phyloP scores from a whole-genome alignment of 2,888 invertebrate species.

The Dolichopus griseipennis region DNA sequence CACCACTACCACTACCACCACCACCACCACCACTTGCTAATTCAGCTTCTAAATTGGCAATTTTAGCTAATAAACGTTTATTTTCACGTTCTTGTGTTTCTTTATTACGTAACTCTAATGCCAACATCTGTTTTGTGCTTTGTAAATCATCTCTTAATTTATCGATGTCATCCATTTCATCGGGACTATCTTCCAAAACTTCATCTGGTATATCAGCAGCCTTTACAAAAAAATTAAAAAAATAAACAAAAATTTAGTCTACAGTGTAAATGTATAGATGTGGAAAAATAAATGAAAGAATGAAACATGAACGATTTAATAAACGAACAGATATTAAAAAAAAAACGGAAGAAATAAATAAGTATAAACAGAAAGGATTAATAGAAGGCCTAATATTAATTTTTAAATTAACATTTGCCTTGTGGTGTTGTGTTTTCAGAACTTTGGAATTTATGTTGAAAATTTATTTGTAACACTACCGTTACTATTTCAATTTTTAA shows the following conservation, averaged over 20 bases:
- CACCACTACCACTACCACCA: not conserved
- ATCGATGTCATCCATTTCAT: constrained; percentile 87
- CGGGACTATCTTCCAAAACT: constrained; percentile 60
- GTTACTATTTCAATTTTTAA: too few relatives aligned
- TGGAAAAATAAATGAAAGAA: not conserved
- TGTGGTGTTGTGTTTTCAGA: too few relatives aligned
- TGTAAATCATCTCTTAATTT: constrained; percentile 83
- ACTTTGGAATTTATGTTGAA: too few relatives aligned
- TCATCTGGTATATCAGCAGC: constrained; percentile 20
- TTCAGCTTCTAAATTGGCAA: constrained; percentile 73
- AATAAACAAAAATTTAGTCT: not conserved
- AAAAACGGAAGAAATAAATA: not conserved
- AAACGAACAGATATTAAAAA: not conserved
- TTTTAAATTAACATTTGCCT: too few relatives aligned
- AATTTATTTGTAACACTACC: too few relatives aligned
- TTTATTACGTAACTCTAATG: constrained; percentile 75
- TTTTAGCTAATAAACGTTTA: constrained; percentile 67
- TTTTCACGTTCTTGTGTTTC: constrained; percentile 79
- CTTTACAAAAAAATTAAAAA: constrained; percentile 7
- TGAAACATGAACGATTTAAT: not conserved
- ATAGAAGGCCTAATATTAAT: too few relatives aligned
- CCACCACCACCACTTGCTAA: constrained; percentile 53
- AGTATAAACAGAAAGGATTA: too few relatives aligned
- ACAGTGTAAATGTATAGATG: not conserved
- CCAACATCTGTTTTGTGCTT: constrained; percentile 83